Evolutionary conservation across 2,888 invertebrate genomes (phyloP).

Genomic region (Boloria euphrosyne): DNA sequence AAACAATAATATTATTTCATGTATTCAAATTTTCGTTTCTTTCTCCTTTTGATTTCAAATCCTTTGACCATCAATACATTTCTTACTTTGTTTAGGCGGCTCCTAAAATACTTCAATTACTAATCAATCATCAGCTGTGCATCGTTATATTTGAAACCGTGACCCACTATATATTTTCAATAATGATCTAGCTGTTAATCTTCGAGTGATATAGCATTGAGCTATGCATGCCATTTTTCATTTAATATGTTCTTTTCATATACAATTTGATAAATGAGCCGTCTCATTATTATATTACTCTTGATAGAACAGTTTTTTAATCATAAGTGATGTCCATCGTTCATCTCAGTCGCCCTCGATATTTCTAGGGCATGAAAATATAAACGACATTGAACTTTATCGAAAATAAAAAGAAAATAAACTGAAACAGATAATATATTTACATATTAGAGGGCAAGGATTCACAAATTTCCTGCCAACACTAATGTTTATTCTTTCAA

Average conservation of each 20-base stretch:
- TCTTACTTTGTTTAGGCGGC: too few species aligned
- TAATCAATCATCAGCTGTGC: too few species aligned
- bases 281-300: slow-evolving; percentile 13
- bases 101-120: too few species aligned
- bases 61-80: too few species aligned
- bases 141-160: too few species aligned
- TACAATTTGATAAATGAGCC: slow-evolving; percentile 13
- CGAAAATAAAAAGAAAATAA: slow-evolving; percentile 26
- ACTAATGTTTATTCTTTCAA: slow-evolving; percentile 36
- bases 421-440: slow-evolving; percentile 33
- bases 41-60: too few species aligned
- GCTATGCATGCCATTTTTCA: too few species aligned
- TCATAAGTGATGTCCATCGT: slow-evolving; percentile 30
- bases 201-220: too few species aligned
- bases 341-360: slow-evolving; percentile 50
- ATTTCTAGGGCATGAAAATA: slow-evolving; percentile 50
- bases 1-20: too few species aligned
- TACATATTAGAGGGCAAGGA: slow-evolving; percentile 42
- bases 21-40: too few species aligned
- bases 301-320: slow-evolving; percentile 36
- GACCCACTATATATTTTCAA: too few species aligned
- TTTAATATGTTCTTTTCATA: background rate
- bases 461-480: slow-evolving; percentile 35
- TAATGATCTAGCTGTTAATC: too few species aligned
- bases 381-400: slow-evolving; percentile 58